Evolutionary conservation across 2,113 vertebrate genomes (phyloP).

Genomic region (Callipepla squamata): DNA sequence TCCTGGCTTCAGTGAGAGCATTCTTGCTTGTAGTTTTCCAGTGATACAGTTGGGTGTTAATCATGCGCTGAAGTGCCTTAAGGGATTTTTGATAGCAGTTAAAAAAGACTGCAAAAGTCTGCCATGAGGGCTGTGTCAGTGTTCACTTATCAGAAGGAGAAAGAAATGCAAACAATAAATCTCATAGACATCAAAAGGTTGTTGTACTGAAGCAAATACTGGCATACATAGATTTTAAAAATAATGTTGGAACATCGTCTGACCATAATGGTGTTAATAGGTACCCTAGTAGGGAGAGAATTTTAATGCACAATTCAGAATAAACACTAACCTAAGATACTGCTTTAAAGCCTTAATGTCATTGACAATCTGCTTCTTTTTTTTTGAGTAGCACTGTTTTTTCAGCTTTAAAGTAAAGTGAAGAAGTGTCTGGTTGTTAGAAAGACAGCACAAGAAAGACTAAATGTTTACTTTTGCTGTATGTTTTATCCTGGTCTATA

Average conservation of each 20-base stretch:
- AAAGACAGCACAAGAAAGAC: background rate
- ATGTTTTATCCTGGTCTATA: background rate
- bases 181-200: background rate
- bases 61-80: background rate
- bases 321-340: background rate
- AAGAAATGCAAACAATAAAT: background rate
- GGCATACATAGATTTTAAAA: background rate
- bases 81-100: background rate
- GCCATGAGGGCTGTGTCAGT: background rate
- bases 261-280: background rate
- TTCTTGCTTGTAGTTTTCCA: background rate
- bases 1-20: background rate
- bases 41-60: background rate
- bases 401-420: background rate
- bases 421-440: background rate
- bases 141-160: background rate
- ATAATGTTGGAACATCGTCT: background rate
- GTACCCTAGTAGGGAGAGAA: background rate
- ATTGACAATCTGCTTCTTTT: background rate
- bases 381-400: background rate
- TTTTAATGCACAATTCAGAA: background rate
- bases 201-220: background rate
- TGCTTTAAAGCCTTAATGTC: background rate
- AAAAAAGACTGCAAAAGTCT: background rate
- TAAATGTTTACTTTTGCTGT: background rate